A percentile compares a stretch with the other conserved stretches of the same genome.
These are phyloP conservation scores for Camponotus floridanus DNA, from an alignment of 1,140 invertebrate species.

Conservation along the genomic window DNA sequence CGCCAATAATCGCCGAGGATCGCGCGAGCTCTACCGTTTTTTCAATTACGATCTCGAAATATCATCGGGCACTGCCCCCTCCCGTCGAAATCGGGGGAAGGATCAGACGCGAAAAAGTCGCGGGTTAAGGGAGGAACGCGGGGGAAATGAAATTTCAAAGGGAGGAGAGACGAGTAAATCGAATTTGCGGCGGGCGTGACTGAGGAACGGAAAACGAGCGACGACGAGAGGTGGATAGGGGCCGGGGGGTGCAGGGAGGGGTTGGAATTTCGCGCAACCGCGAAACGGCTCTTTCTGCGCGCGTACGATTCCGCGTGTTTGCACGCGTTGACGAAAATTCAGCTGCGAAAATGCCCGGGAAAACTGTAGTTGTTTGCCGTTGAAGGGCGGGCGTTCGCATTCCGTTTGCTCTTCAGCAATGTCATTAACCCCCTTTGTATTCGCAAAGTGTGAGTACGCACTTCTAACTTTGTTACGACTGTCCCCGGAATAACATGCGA, in stretches of 20 bases:
- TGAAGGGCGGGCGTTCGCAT: slow-evolving; percentile 18
- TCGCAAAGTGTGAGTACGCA: neutral
- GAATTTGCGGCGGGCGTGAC: slow-evolving; percentile 58
- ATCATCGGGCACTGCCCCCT: neutral
- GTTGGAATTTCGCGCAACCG: slow-evolving; percentile 54
- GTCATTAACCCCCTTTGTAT: slow-evolving; percentile 18
- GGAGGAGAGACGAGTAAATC: slow-evolving; percentile 50
- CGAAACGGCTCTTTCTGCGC: slow-evolving; percentile 50
- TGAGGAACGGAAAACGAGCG: slow-evolving; percentile 49
- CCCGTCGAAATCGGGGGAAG: neutral
- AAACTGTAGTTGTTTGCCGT: slow-evolving; percentile 46
- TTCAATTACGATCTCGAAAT: neutral
- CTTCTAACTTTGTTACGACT: neutral
- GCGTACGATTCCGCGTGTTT: slow-evolving; percentile 56
- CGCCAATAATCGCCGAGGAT: neutral
- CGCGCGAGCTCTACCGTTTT: neutral
- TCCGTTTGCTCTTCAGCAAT: slow-evolving; percentile 8
- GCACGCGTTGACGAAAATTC: slow-evolving; percentile 56
- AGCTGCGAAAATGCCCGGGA: slow-evolving; percentile 52
- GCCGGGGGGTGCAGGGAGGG: neutral
- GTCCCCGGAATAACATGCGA: neutral
- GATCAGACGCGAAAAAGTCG: slow-evolving; percentile 39
- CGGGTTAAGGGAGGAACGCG: slow-evolving; percentile 11
- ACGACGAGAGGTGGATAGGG: slow-evolving; percentile 1
- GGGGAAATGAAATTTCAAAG: slow-evolving; percentile 63